Evolutionary conservation across 2,888 invertebrate genomes (phyloP).

Genomic region (Xestia rhomboidea): DNA sequence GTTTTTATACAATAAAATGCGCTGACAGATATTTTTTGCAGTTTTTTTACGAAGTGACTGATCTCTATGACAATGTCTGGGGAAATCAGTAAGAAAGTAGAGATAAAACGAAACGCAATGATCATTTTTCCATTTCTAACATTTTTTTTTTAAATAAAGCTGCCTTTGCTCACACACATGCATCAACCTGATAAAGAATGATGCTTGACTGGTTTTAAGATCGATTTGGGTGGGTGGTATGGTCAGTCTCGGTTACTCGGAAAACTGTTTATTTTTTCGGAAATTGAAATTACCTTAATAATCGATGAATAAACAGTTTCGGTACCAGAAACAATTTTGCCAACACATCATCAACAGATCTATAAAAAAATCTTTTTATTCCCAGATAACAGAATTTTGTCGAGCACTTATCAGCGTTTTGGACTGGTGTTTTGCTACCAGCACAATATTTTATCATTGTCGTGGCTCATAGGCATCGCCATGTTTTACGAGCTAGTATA

Average conservation of each 20-base stretch:
- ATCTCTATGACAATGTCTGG: neutral
- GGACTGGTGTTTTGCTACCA: constrained; percentile 45
- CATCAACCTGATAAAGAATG: too few species aligned
- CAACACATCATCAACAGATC: neutral
- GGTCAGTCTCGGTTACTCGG: neutral
- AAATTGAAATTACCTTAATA: neutral
- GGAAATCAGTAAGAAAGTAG: neutral
- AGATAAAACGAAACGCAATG: neutral
- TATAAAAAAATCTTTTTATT: too few species aligned
- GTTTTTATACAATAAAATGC: neutral
- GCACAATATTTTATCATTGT: constrained; percentile 56
- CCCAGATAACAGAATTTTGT: neutral
- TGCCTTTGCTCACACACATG: too few species aligned
- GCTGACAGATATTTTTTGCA: neutral
- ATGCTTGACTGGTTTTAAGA: neutral
- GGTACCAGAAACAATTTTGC: neutral
- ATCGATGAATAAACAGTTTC: neutral
- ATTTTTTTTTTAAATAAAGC: too few species aligned
- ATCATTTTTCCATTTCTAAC: neutral
- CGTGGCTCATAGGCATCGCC: constrained; percentile 56
- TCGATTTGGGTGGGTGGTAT: neutral
- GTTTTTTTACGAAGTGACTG: neutral
- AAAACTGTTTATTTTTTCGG: neutral
- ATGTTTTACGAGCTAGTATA: constrained; percentile 67
- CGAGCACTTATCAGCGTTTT: constrained; percentile 23